Base-by-base conservation (phyloP, 2,888 invertebrate species). In the Tetropium fuscum region DNA sequence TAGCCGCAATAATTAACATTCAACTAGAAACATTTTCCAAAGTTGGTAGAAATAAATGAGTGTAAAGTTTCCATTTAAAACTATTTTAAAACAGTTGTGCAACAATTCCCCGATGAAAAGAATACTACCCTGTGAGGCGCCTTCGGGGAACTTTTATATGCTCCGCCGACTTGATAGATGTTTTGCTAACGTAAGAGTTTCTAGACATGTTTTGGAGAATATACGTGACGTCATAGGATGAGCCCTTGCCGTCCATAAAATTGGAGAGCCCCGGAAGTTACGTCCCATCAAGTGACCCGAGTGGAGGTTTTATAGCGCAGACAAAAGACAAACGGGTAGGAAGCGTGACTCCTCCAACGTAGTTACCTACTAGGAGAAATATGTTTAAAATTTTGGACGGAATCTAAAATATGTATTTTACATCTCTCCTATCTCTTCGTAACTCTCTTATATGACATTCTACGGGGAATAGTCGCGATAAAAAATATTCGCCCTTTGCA, bases 261-360 rank as follows among this genome's bases (percentile, higher is more conserved):
- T 20, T 22, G 15, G 36, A 13, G 48, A 20, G 15, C 16, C 36
- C 34, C 32, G 16, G 13, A 32, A 32, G 34, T 34, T 20, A 20
- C 15, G 25, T 44, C 15, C 48, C 48, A 48, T 48, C 48, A 48
- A 48, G 36, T 48, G 48, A 48, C 48, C 48, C 22, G 25, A 5
- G 15, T 20, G 48, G 22, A 32, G 36, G 36, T 48, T 48, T 44
- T 48, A 48, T 36, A 16, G 36, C 34, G 34, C 11, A 20, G 25
- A 34, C 48, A 34, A 36, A 48, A 48, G 48, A 48, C 48, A 22
- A 48, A 19, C 10, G 48, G 13, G 19, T 36, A 3, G 20, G 36
- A 20, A 22, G 22, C 48, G 36, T 48, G 48, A 48, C 48, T 36
- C 32, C 10, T 36, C 10, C 18, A 36, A 43, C 13, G 41, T 25